Evolutionary conservation across 2,888 invertebrate genomes (phyloP).

Genomic region (Trachelus iudaicus): DNA sequence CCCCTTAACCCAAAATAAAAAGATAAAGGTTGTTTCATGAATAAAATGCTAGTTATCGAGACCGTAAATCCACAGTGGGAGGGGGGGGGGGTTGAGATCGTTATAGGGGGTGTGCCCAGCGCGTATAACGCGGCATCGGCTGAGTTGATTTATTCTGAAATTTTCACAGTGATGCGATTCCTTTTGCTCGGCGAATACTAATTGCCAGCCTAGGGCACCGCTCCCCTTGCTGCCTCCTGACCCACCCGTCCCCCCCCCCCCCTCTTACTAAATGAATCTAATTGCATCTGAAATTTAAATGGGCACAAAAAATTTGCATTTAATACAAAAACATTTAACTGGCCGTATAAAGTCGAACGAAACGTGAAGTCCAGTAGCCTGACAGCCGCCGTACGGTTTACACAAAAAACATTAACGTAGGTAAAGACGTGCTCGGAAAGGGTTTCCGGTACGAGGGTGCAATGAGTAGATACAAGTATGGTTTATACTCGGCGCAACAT

Average conservation of each 20-base stretch:
- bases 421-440: too few species aligned
- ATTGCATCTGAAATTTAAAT: constrained; percentile 62
- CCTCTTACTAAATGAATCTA: constrained; percentile 56
- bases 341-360: constrained; percentile 43
- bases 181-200: constrained; percentile 30
- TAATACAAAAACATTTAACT: constrained; percentile 50
- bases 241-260: too few species aligned
- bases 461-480: too few species aligned
- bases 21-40: constrained; percentile 30
- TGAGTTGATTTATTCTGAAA: constrained; percentile 47
- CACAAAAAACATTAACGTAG: too few species aligned
- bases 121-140: constrained; percentile 17
- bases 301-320: constrained; percentile 52
- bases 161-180: constrained; percentile 34
- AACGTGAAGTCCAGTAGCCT: constrained; percentile 23
- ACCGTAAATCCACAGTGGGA: constrained; percentile 39
- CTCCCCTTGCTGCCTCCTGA: too few species aligned
- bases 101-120: constrained; percentile 1
- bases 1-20: not conserved
- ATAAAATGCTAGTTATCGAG: constrained; percentile 50
- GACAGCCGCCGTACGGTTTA: too few species aligned
- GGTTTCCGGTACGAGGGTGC: too few species aligned
- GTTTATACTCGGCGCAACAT: too few species aligned
- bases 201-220: constrained; percentile 21
- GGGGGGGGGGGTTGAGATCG: not conserved